Evolutionary conservation across 64 coral and sea anemone species (phyloP).

Genomic region (Stichodactyla helianthus): DNA sequence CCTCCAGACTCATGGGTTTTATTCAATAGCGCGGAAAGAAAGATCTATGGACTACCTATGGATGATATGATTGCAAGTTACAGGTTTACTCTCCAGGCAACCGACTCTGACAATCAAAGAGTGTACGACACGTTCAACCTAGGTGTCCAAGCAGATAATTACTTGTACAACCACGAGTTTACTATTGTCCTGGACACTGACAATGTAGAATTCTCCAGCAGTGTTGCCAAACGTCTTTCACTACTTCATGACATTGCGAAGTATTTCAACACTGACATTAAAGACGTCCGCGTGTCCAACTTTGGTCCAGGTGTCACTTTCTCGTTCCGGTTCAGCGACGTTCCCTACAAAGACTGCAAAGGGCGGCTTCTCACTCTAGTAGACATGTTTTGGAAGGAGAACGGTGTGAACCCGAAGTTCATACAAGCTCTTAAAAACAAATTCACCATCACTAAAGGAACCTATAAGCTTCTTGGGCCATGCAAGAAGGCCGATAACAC

Average conservation of each 20-base stretch:
- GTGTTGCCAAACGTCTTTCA: slow-evolving; percentile 13
- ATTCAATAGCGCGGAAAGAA: neutral
- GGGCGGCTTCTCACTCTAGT: neutral
- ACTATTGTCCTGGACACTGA: slow-evolving; percentile 18
- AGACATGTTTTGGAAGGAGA: neutral
- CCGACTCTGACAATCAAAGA: neutral
- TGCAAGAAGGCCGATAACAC: slow-evolving; percentile 11
- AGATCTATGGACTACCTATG: slow-evolving; percentile 36
- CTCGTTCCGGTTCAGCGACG: slow-evolving; percentile 33
- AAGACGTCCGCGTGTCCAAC: slow-evolving; percentile 22
- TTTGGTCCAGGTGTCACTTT: slow-evolving; percentile 21
- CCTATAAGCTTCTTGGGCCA: neutral
- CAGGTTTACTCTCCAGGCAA: slow-evolving; percentile 10
- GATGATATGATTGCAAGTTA: neutral
- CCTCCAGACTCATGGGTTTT: neutral
- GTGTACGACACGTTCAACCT: neutral
- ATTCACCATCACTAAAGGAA: neutral
- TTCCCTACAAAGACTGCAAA: slow-evolving; percentile 21
- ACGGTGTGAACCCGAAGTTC: slow-evolving; percentile 15
- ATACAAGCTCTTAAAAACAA: neutral
- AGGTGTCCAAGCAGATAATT: neutral
- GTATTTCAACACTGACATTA: slow-evolving; percentile 22
- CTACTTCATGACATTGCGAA: slow-evolving; percentile 36
- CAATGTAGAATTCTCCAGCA: slow-evolving; percentile 13
- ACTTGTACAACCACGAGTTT: slow-evolving; percentile 33